These are phyloP conservation scores for Sphenopsis melanotis DNA, from an alignment of 2,797 vertebrate species.

Conservation along the genomic window DNA sequence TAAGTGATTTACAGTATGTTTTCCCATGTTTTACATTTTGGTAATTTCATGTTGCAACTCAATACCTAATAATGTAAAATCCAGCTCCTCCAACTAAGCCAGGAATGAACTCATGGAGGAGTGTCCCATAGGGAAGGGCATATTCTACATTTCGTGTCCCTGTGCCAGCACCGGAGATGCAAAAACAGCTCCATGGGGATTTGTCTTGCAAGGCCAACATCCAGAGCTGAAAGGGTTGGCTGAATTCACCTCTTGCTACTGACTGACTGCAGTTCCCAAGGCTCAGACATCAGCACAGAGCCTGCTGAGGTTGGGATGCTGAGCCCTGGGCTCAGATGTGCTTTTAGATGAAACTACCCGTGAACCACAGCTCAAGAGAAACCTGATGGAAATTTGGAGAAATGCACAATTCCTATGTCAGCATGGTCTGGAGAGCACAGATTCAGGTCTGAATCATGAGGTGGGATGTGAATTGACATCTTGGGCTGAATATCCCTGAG, in stretches of 20 bases:
- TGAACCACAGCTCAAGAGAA: neutral
- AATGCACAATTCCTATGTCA: neutral
- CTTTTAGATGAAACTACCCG: neutral
- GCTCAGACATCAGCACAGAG: neutral
- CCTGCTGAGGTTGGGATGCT: neutral
- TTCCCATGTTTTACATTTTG: slow-evolving; percentile 71
- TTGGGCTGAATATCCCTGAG: neutral
- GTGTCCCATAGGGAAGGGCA: slow-evolving; percentile 25
- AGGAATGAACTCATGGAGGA: slow-evolving; percentile 58
- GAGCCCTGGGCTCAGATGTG: neutral
- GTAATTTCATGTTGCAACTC: slow-evolving; percentile 69
- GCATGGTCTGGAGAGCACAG: neutral
- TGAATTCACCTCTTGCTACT: slow-evolving; percentile 30
- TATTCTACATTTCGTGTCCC: neutral
- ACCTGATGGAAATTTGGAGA: neutral
- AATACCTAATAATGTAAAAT: slow-evolving; percentile 71
- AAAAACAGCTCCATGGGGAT: neutral
- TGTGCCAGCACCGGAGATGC: slow-evolving; percentile 18
- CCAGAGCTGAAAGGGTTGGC: neutral
- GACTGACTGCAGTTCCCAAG: neutral
- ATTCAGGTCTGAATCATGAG: neutral
- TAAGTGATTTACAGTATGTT: slow-evolving; percentile 74
- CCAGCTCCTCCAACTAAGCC: slow-evolving; percentile 38
- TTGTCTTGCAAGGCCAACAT: neutral
- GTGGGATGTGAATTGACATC: neutral